These are phyloP conservation scores for Epizoanthus scotinus DNA, from an alignment of 92 coral and sea anemone genomes.

Conservation along the genomic window DNA sequence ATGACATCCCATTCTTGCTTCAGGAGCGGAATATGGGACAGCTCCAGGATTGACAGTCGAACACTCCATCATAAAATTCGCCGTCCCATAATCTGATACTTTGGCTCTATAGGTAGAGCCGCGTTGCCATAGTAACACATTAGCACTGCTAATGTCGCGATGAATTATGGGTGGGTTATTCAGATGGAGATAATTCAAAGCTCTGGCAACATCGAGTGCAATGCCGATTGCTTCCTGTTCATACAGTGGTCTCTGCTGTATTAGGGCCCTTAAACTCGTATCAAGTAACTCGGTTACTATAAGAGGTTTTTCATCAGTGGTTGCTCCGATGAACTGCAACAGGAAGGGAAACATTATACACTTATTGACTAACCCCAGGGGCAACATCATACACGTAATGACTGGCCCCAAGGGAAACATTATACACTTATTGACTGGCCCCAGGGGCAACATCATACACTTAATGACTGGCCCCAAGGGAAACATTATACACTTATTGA, in stretches of 20 bases:
- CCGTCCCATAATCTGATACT: slow-evolving; percentile 93
- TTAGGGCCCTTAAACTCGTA: slow-evolving; percentile 69
- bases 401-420: no score
- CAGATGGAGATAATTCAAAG: slow-evolving; percentile 84
- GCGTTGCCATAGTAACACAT: slow-evolving; percentile 87
- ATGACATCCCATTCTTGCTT: slow-evolving; percentile 60
- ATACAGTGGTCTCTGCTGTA: slow-evolving; percentile 65
- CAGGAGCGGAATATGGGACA: slow-evolving; percentile 89
- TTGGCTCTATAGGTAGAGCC: slow-evolving; percentile 83
- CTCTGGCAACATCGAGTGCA: slow-evolving; percentile 76
- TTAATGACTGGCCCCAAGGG: no score
- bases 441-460: no score
- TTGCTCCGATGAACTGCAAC: slow-evolving; percentile 87
- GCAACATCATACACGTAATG: no score
- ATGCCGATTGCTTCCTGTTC: slow-evolving; percentile 65
- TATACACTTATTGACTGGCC: no score
- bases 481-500: no score
- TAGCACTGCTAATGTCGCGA: slow-evolving; percentile 94
- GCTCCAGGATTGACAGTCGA: slow-evolving; percentile 87
- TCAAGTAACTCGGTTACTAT: slow-evolving; percentile 89
- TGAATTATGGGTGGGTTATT: slow-evolving; percentile 93
- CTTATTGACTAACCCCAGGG: no score
- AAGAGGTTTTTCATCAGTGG: slow-evolving; percentile 69
- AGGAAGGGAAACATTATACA: no score
- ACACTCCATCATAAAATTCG: slow-evolving; percentile 90